These are phyloP conservation scores for Puma concolor DNA, from an alignment of 2,113 vertebrate genomes.

Conservation along the genomic window DNA sequence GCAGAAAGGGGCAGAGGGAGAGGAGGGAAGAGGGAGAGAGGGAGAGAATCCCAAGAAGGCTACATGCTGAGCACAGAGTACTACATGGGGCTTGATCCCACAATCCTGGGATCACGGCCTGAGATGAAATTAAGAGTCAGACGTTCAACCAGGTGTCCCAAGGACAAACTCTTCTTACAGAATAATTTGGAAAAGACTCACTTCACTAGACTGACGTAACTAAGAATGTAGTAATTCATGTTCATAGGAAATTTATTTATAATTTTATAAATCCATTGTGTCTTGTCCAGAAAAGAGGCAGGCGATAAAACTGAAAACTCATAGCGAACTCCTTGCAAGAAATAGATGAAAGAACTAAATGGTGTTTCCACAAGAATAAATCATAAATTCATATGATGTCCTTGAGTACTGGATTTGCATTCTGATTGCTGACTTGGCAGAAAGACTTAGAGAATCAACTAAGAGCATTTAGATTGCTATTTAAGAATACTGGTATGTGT, in stretches of 20 bases:
- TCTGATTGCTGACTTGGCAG: slow-evolving; percentile 32
- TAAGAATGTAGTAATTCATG: background rate
- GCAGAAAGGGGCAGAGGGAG: too few relatives aligned
- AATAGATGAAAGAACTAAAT: background rate
- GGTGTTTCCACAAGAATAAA: background rate
- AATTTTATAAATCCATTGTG: slow-evolving; percentile 15
- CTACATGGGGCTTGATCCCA: too few relatives aligned
- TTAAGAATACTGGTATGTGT: slow-evolving; percentile 13
- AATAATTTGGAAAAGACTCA: background rate
- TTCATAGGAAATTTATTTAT: background rate
- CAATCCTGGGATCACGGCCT: too few relatives aligned
- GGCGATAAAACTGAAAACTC: background rate
- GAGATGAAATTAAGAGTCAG: too few relatives aligned
- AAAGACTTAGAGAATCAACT: background rate
- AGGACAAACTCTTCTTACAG: background rate
- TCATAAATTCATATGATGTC: background rate
- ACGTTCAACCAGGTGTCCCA: background rate
- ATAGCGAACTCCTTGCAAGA: background rate
- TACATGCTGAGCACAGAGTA: too few relatives aligned
- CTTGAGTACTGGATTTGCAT: background rate
- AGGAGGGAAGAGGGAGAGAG: too few relatives aligned
- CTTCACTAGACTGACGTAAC: background rate
- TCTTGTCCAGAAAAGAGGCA: background rate
- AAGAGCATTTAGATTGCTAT: background rate
- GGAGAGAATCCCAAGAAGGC: too few relatives aligned